Percentiles rank a stretch among this genome's conserved stretches.
phyloP scores from a whole-genome alignment of 2,888 invertebrate species.

The Clostera curtula region DNA sequence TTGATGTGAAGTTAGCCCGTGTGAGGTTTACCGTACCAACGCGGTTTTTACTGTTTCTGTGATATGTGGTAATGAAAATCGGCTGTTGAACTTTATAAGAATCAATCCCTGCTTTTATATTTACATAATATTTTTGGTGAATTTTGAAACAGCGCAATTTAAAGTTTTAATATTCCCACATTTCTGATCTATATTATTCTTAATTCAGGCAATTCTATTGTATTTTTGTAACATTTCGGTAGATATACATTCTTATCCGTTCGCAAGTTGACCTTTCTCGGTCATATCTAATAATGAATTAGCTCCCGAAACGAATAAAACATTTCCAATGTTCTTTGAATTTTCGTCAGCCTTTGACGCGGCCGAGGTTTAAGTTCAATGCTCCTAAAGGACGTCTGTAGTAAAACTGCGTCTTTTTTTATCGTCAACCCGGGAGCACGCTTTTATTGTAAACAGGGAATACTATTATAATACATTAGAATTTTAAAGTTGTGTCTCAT shows the following conservation, averaged over 20 bases:
- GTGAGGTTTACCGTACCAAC: not conserved
- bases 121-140: too few relatives aligned
- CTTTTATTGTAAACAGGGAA: too few relatives aligned
- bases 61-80: not conserved
- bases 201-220: too few relatives aligned
- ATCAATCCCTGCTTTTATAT: too few relatives aligned
- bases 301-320: slow-evolving; percentile 23
- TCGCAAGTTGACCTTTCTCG: slow-evolving; percentile 18
- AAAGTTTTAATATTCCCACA: too few relatives aligned
- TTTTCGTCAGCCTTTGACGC: slow-evolving; percentile 17
- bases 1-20: slow-evolving; percentile 1
- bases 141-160: too few relatives aligned
- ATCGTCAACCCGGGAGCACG: too few relatives aligned
- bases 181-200: too few relatives aligned
- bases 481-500: too few relatives aligned
- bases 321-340: slow-evolving; percentile 7
- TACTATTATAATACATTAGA: too few relatives aligned
- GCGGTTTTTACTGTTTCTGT: not conserved
- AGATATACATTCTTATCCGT: too few relatives aligned
- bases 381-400: slow-evolving; percentile 20
- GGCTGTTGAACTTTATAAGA: not conserved
- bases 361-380: slow-evolving; percentile 20
- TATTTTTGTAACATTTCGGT: too few relatives aligned
- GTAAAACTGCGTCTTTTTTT: slow-evolving; percentile 8
- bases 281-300: slow-evolving; percentile 17